Evolutionary conservation across 2,888 invertebrate genomes (phyloP), one percentile per base, ranked within the genome.

Genomic region (Macrophya alboannulata): DNA sequence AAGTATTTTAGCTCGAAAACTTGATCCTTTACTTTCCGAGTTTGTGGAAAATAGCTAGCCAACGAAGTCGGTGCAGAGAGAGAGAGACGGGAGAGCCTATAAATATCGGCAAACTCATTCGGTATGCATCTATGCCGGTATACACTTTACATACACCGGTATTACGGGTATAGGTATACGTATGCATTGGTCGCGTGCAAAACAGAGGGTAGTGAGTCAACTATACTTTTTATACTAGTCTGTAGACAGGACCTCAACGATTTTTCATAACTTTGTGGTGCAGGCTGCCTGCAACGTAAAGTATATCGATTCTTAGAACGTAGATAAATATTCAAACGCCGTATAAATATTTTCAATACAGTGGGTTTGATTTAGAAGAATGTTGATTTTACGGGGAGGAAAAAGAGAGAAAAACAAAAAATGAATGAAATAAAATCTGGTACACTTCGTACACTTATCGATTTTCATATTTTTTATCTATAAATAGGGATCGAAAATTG

Each of bases 81-180:
- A 45, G n/a, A 9, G 76, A 45, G 76, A 48, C 48, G 15, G 21
- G 9, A 31, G 55, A 6, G 59, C 12, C 79, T 79, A 79, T 79
- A 59, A 62, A 25, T 86, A 86, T 86, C 87, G 87, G 85, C 79
- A 86, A 87, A 86, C 86, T 87, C 86, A 86, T 88, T 88, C 86
- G 86, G 85, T 82, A 87, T 88, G 86, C 87, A 87, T 86, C 86
- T 85, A 31, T 48, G 45, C 48, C 48, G 45, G 48, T 8, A 8
- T 31, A 31, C 40, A 31, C 71, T n/a, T n/a, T 40, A 9, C 71
- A 25, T 31, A 68, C 15, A 31, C 37, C 71, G 71, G n/a, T 40
- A 37, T 31, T 40, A 71, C 40, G 31, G 17, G 31, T 71, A 40
- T 40, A 71, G 21, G 25, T 62, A 62, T 62, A 21, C 12, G 21